Evolutionary conservation across 2,888 invertebrate species (phyloP), one percentile per base, ranked within the genome.

Genomic region (Leptopilina drosophilae): DNA sequence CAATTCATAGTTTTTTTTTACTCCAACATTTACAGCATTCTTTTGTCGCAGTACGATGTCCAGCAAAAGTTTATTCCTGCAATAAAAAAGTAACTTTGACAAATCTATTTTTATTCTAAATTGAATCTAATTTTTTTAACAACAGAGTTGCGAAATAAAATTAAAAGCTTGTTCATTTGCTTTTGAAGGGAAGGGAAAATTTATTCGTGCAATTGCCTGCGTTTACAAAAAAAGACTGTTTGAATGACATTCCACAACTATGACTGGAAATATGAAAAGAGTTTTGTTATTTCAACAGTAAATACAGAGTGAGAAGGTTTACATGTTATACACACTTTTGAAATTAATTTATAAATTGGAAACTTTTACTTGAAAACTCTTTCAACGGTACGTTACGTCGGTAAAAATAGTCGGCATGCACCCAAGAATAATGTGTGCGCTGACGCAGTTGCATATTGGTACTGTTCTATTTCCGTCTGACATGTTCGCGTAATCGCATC

Each of bases 401-500:
- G 75, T 56, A 75, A 80, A 78, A 79, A 82, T 82, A 81, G 81
- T 67, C 66, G 77, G 69, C 9, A 77, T 83, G 80, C 81, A 80
- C 79, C 78, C 78, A 56, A 77, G 78, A 84, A 84, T 84, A 83
- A 85, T 84, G 82, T 83, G 77, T 75, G 78, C 66, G 79, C 81
- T 80, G 81, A 83, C 81, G 82, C 82, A 82, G 78, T 76, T 78
- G 66, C 86, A 83, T 87, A 87, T 89, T 85, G 84, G 87, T 87
- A 81, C 82, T 78, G 65, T 78, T 87, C 89, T 89, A 89, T 89
- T 89, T 88, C 80, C 76, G 87, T 86, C 84, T 64, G 87, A 85
- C 82, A 86, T 85, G 88, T 86, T 86, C 86, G 87, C 88, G 88
- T 88, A 89, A 88, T 88, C 88, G 84, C 82, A 88, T 88, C 33